Percentiles rank a stretch among this genome's conserved stretches.
Evolutionary conservation across 2,888 invertebrate species (phyloP).

Genomic region (Diachrysia chrysitis): DNA sequence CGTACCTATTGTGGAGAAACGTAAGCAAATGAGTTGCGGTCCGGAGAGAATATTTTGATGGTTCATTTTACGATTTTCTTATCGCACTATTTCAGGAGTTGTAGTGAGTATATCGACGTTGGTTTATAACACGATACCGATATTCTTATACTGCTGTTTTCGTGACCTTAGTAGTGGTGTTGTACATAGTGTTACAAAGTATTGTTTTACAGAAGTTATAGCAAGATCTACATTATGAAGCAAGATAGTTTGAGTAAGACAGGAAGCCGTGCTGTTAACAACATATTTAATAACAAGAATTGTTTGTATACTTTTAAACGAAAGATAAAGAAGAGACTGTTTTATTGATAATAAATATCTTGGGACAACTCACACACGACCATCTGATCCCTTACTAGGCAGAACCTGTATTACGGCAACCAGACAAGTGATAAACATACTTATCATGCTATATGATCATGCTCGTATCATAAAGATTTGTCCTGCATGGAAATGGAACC

Average conservation of each 20-base stretch:
- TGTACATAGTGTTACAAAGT: not conserved
- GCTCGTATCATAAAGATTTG: no score
- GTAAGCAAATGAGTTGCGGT: slow-evolving; percentile 52
- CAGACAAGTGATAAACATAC: no score
- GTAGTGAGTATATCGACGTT: slow-evolving; percentile 19
- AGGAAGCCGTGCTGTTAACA: no score
- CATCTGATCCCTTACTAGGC: no score
- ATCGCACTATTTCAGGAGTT: slow-evolving; percentile 52
- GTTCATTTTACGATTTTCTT: slow-evolving; percentile 49
- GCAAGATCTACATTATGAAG: not conserved
- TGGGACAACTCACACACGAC: no score
- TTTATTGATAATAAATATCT: no score
- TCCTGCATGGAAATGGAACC: no score
- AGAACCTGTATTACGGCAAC: no score
- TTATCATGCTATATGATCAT: no score
- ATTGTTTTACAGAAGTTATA: not conserved
- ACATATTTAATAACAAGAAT: no score
- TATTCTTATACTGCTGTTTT: not conserved
- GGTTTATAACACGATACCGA: not conserved
- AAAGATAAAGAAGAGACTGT: no score
- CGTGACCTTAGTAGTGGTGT: not conserved
- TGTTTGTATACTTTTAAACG: no score
- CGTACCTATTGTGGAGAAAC: slow-evolving; percentile 40
- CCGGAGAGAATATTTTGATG: slow-evolving; percentile 18
- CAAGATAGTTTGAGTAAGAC: not conserved